These are phyloP conservation scores for Eupithecia pulchellata DNA, from an alignment of 2,888 invertebrate species.

Conservation along the genomic window DNA sequence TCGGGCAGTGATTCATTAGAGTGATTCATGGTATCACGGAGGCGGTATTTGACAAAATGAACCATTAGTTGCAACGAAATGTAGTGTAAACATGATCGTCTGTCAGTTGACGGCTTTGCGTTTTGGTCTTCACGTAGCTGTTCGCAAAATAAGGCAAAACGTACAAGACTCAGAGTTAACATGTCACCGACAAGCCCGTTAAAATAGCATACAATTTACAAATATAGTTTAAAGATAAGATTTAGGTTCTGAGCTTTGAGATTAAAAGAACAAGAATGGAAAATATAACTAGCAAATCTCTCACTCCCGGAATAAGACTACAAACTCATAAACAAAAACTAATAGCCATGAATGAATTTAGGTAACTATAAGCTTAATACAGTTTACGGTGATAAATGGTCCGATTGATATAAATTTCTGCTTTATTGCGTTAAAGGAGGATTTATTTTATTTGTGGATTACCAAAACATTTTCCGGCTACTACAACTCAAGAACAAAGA, in stretches of 20 bases:
- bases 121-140: slow-evolving; percentile 18
- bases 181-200: background rate
- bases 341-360: slow-evolving; percentile 1
- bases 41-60: slow-evolving; percentile 72
- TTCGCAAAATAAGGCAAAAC: slow-evolving; percentile 36
- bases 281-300: background rate
- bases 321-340: slow-evolving; percentile 3
- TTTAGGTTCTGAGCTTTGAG: background rate
- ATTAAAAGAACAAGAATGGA: background rate
- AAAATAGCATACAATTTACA: background rate
- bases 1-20: slow-evolving; percentile 70
- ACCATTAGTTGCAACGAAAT: slow-evolving; percentile 71
- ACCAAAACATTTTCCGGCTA: slow-evolving; percentile 44
- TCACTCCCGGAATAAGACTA: background rate
- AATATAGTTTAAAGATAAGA: too few species aligned
- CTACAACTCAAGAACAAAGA: slow-evolving; percentile 43
- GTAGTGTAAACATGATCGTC: slow-evolving; percentile 66
- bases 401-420: slow-evolving; percentile 13
- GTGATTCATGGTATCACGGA: slow-evolving; percentile 65
- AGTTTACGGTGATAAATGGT: slow-evolving; percentile 25
- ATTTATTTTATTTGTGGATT: slow-evolving; percentile 36
- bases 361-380: slow-evolving; percentile 1
- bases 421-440: slow-evolving; percentile 20
- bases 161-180: slow-evolving; percentile 1
- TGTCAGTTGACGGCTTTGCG: slow-evolving; percentile 52